phyloP scores from a whole-genome alignment of 2,888 invertebrate genomes.

The Biston betularia region DNA sequence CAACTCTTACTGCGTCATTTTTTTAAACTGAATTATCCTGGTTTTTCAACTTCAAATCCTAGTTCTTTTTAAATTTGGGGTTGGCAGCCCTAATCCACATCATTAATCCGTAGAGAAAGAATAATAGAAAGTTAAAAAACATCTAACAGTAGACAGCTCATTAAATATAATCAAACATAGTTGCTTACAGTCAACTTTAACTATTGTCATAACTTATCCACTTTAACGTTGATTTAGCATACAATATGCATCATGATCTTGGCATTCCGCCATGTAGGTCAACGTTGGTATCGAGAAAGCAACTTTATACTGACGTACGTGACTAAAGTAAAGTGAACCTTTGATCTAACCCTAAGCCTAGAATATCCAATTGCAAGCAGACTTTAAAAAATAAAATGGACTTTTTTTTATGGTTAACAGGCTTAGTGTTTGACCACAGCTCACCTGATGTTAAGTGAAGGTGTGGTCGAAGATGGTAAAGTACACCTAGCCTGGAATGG shows the following conservation, averaged over 20 bases:
- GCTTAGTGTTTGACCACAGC: too few species aligned
- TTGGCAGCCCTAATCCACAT: too few species aligned
- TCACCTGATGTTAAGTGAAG: too few species aligned
- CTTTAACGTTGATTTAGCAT: constrained; percentile 19
- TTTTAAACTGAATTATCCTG: too few species aligned
- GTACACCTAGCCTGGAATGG: too few species aligned
- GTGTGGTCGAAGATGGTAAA: too few species aligned
- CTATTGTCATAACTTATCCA: constrained; percentile 14
- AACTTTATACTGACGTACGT: constrained; percentile 7
- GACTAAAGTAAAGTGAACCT: neutral
- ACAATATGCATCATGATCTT: constrained; percentile 21
- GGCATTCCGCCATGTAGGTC: constrained; percentile 41
- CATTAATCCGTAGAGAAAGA: too few species aligned
- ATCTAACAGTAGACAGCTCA: neutral
- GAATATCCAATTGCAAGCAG: neutral
- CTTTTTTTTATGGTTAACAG: too few species aligned
- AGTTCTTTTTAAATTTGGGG: too few species aligned
- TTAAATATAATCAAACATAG: neutral
- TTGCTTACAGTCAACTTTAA: neutral
- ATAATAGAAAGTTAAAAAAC: neutral
- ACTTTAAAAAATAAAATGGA: too few species aligned
- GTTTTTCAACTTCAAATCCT: too few species aligned
- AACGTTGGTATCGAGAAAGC: constrained; percentile 37
- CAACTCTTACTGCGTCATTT: too few species aligned
- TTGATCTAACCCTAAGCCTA: neutral